Percentiles rank a stretch among this genome's conserved stretches.
phyloP scores from a whole-genome alignment of 2,113 vertebrate species.

The Hippocampus abdominalis region DNA sequence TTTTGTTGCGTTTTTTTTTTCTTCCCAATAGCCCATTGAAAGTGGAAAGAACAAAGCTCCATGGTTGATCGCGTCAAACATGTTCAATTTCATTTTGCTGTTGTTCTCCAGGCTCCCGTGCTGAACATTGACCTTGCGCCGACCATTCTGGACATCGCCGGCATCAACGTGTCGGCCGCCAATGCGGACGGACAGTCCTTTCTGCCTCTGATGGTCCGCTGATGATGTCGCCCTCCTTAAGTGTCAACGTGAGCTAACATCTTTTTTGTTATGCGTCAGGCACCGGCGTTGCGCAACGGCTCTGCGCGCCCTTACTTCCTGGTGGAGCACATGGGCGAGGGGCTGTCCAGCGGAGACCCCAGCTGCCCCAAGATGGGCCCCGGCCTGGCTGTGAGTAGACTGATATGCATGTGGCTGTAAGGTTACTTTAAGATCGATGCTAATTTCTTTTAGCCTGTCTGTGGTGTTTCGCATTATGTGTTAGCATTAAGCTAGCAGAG shows the following conservation, averaged over 20 bases:
- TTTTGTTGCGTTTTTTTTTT: too few relatives aligned
- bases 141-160: slow-evolving; percentile 76
- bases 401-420: too few relatives aligned
- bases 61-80: too few relatives aligned
- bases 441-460: too few relatives aligned
- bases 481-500: too few relatives aligned
- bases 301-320: slow-evolving; percentile 68
- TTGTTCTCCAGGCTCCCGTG: slow-evolving; percentile 62
- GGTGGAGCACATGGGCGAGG: slow-evolving; percentile 76
- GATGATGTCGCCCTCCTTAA: not conserved
- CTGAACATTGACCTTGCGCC: slow-evolving; percentile 75
- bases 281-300: slow-evolving; percentile 66
- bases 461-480: too few relatives aligned
- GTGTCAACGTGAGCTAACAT: not conserved
- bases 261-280: slow-evolving; percentile 38
- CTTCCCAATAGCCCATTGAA: too few relatives aligned
- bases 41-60: too few relatives aligned
- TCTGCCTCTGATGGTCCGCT: slow-evolving; percentile 73
- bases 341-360: slow-evolving; percentile 55
- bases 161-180: slow-evolving; percentile 57
- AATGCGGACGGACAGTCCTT: slow-evolving; percentile 76
- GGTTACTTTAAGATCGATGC: too few relatives aligned
- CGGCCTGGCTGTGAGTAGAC: slow-evolving; percentile 70
- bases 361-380: slow-evolving; percentile 73
- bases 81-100: too few relatives aligned